phyloP scores from a whole-genome alignment of 2,113 vertebrate species.

The Gallinago undulata region DNA sequence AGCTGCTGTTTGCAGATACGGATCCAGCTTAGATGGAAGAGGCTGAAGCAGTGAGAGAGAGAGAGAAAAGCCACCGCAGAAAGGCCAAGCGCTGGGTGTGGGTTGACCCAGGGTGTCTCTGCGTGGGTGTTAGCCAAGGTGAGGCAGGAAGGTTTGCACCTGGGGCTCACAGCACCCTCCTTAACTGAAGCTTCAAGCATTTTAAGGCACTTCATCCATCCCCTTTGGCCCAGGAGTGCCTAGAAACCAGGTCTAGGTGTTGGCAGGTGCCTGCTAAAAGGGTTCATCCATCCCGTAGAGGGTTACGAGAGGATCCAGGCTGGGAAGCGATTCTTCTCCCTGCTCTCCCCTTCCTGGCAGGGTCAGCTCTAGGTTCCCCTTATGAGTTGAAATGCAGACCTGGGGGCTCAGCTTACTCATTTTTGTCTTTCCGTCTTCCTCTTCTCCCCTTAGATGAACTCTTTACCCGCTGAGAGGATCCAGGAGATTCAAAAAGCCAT shows the following conservation, averaged over 20 bases:
- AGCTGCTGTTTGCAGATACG: background rate
- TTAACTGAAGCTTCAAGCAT: background rate
- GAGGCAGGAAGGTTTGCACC: background rate
- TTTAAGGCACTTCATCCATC: background rate
- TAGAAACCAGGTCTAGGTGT: background rate
- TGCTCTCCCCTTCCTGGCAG: background rate
- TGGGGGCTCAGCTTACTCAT: background rate
- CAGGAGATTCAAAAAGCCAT: constrained; percentile 99
- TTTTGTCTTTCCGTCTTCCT: background rate
- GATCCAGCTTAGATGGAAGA: background rate
- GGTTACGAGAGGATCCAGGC: background rate
- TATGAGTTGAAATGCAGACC: background rate
- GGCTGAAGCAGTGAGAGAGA: background rate
- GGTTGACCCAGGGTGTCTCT: background rate
- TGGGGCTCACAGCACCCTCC: background rate
- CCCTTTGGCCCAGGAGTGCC: background rate
- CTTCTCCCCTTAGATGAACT: constrained; percentile 84
- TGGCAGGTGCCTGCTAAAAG: background rate
- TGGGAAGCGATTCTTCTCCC: background rate
- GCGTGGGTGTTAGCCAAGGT: too few species aligned
- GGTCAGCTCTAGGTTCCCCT: background rate
- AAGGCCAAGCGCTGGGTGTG: background rate
- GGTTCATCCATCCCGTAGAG: background rate
- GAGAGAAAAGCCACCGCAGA: background rate
- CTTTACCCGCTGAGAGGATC: constrained; percentile 94